Conservation (phyloP, 64 coral and sea anemone species). For the Hydrozoanthus tunicans region DNA sequence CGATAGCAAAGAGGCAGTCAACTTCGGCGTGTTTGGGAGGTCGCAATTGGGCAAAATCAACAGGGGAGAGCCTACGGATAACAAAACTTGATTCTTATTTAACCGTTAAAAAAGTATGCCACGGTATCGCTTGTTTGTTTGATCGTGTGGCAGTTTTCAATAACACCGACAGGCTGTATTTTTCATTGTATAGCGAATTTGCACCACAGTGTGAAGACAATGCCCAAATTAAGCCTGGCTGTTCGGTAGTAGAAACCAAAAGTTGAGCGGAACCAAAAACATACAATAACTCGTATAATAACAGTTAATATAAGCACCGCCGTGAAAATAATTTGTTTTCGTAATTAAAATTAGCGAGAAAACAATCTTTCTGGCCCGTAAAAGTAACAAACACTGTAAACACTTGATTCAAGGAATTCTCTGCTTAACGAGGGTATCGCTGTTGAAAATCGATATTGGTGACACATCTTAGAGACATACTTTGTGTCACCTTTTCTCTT, state of each 20-base stretch:
- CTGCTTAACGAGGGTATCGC: not conserved
- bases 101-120: not conserved
- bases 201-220: conserved; percentile 91
- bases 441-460: conserved; percentile 26
- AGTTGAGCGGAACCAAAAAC: not conserved
- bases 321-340: conserved; percentile 1
- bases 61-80: not conserved
- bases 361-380: conserved; percentile 8
- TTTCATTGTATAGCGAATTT: conserved; percentile 76
- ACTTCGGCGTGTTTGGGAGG: not conserved
- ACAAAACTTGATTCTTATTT: not conserved
- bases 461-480: conserved; percentile 6
- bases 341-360: conserved; percentile 8
- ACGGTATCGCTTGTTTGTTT: not conserved
- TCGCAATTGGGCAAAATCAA: not conserved
- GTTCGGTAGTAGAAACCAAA: conserved; percentile 42
- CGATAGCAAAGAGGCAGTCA: conserved; percentile 5
- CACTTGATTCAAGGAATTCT: not conserved
- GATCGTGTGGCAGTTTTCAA: conserved; percentile 42
- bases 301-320: not conserved
- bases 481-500: conserved; percentile 30
- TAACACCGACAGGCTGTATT: conserved; percentile 64
- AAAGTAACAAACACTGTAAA: not conserved
- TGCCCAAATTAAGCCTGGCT: conserved; percentile 79
- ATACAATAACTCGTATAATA: conserved; percentile 41